phyloP scores from a whole-genome alignment of 2,113 vertebrate genomes.

The Pseudorhombus dupliciocellatus region DNA sequence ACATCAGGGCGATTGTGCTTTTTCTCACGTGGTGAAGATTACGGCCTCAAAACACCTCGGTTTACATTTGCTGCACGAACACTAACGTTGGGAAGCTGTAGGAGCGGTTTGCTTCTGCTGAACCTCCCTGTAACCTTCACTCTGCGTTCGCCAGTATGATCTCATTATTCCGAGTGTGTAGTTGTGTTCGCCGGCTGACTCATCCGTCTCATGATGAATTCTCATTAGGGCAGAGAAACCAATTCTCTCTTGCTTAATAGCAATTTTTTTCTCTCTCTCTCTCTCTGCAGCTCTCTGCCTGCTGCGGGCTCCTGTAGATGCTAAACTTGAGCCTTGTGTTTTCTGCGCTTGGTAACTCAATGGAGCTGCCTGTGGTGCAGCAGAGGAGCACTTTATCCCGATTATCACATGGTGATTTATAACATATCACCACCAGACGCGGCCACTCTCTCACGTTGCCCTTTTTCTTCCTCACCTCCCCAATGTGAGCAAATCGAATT shows the following conservation, averaged over 20 bases:
- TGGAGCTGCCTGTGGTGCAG: slow-evolving; percentile 35
- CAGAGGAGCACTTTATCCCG: slow-evolving; percentile 48
- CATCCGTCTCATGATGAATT: slow-evolving; percentile 67
- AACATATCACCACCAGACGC: slow-evolving; percentile 27
- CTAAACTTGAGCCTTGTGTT: slow-evolving; percentile 38
- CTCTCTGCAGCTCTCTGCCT: slow-evolving; percentile 28
- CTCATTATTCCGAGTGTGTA: slow-evolving; percentile 68
- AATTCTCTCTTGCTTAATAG: slow-evolving; percentile 66
- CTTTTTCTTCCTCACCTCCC: neutral
- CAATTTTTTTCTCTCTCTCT: slow-evolving; percentile 4
- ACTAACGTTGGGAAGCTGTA: no score
- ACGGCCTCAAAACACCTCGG: neutral
- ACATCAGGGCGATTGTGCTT: neutral
- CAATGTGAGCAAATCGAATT: neutral
- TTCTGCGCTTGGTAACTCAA: slow-evolving; percentile 40
- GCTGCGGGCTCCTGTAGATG: slow-evolving; percentile 46
- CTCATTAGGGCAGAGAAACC: slow-evolving; percentile 70
- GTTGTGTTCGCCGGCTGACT: slow-evolving; percentile 65
- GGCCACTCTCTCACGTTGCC: neutral
- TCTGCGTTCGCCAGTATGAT: slow-evolving; percentile 62
- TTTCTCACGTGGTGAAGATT: neutral
- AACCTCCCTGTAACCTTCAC: slow-evolving; percentile 30
- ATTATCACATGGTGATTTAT: slow-evolving; percentile 48
- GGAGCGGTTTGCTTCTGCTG: neutral
- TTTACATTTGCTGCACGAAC: neutral